phyloP scores from a whole-genome alignment of 1,140 invertebrate genomes.

The Palaemon carinicauda region DNA sequence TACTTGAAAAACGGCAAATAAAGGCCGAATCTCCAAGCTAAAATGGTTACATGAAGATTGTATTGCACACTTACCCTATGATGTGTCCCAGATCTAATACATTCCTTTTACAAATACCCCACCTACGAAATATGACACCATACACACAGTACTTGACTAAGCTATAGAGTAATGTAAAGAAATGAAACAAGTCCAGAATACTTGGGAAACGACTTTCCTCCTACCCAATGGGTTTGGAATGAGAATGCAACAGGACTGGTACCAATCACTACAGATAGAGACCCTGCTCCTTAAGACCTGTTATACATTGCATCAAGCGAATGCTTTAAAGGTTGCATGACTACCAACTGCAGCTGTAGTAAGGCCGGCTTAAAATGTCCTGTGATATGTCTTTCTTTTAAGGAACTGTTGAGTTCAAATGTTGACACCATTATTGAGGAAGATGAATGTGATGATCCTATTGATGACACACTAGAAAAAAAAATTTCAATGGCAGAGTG shows the following conservation, averaged over 20 bases:
- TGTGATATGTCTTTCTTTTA: conserved; percentile 30
- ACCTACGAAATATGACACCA: no score
- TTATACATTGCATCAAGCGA: conserved; percentile 19
- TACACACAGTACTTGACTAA: no score
- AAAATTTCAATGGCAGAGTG: conserved; percentile 17
- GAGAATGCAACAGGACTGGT: conserved; percentile 10
- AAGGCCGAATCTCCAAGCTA: no score
- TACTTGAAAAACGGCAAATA: no score
- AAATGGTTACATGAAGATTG: no score
- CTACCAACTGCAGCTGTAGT: conserved; percentile 27
- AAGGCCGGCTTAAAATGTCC: conserved; percentile 28
- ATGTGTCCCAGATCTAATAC: no score
- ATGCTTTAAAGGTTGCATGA: conserved; percentile 20
- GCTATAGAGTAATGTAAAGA: no score
- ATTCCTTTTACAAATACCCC: no score
- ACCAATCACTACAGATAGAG: conserved; percentile 30
- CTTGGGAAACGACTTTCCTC: conserved; percentile 16
- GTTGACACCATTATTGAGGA: conserved; percentile 20
- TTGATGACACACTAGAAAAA: conserved; percentile 8
- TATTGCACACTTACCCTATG: no score
- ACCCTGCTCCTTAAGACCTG: conserved; percentile 5
- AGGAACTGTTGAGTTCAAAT: conserved; percentile 25
- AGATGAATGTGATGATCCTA: conserved; percentile 38
- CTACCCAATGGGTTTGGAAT: conserved; percentile 27
- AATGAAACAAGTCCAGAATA: conserved; percentile 29